Evolutionary conservation across 2,888 invertebrate genomes (phyloP), one percentile per base, ranked within the genome.

Genomic region (Agrochola litura): DNA sequence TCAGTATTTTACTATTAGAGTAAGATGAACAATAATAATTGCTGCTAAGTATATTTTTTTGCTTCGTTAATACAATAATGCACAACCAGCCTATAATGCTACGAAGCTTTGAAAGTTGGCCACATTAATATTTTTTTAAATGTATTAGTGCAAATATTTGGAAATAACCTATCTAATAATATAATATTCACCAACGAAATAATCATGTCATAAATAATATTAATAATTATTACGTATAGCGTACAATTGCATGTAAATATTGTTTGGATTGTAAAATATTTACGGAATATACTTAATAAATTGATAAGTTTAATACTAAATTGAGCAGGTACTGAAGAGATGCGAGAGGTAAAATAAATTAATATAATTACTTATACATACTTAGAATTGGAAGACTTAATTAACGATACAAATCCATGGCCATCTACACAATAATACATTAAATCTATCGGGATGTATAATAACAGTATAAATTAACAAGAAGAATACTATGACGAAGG

Each of bases 371-470:
- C 92, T 89, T 92, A 92, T 88, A 94, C 90, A 91, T 93, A 94
- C 92, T 92, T 94, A 82, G 94, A 95, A 95, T 94, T 96, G 96
- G 96, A 96, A 96, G 96, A 96, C 96, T 94, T 94, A 94, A 94
- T 92, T 92, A 94, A 95, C 94, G 92, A 92, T 94, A 94, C 93
- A 94, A 95, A 95, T 94, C 93, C 94, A 92, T 93, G 92, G 93
- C 93, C 91, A 91, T 92, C 91, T 93, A 93, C 90, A 91, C 90
- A 92, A 91, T 89, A 89, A 92, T 90, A 92, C 85, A 89, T 90
- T 92, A 90, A 92, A 90, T 88, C 89, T 93, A 93, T 89, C 82
- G 89, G 90, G 91, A 91, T 92, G 89, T 91, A 89, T 90, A 90
- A 90, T 87, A 90, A 90, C 89, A 84, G 89, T 90, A 90, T 87